Conservation (phyloP, 1,140 invertebrate genomes). For the Tachypleus tridentatus region DNA sequence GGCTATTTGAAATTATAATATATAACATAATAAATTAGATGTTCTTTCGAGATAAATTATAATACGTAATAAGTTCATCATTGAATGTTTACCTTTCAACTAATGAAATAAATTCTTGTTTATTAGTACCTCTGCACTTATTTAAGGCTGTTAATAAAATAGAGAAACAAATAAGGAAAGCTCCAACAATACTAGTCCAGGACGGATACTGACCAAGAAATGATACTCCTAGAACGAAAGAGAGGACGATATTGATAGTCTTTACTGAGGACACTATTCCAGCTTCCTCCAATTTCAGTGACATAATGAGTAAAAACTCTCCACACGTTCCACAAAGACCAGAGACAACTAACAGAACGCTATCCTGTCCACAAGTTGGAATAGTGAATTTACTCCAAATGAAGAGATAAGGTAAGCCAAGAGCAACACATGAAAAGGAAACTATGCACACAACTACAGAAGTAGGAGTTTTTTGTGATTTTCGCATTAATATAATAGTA, state of each 20-base stretch:
- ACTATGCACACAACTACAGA: conserved; percentile 46
- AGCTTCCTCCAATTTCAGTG: conserved; percentile 74
- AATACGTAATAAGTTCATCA: too few relatives aligned
- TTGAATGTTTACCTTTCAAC: too few relatives aligned
- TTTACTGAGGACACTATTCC: conserved; percentile 76
- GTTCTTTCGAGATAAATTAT: too few relatives aligned
- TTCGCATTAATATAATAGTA: conserved; percentile 66
- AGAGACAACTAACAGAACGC: conserved; percentile 61
- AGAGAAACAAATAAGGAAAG: conserved; percentile 64
- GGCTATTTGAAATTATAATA: too few relatives aligned
- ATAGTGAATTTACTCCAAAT: conserved; percentile 64
- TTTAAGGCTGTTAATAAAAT: conserved; percentile 65
- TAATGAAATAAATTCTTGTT: too few relatives aligned
- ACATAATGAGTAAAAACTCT: conserved; percentile 70
- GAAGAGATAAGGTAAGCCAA: conserved; percentile 49
- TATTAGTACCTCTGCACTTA: conserved; percentile 44
- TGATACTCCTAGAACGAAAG: conserved; percentile 66
- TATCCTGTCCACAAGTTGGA: conserved; percentile 61
- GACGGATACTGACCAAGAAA: conserved; percentile 64
- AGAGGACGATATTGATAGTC: conserved; percentile 71
- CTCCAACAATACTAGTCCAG: conserved; percentile 60
- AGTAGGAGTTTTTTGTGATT: conserved; percentile 70
- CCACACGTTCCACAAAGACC: conserved; percentile 76
- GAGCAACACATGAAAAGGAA: conserved; percentile 41
- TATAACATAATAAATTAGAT: too few relatives aligned